Base-by-base conservation (phyloP, 2,888 invertebrate species). In the Cyclophora albipunctata region DNA sequence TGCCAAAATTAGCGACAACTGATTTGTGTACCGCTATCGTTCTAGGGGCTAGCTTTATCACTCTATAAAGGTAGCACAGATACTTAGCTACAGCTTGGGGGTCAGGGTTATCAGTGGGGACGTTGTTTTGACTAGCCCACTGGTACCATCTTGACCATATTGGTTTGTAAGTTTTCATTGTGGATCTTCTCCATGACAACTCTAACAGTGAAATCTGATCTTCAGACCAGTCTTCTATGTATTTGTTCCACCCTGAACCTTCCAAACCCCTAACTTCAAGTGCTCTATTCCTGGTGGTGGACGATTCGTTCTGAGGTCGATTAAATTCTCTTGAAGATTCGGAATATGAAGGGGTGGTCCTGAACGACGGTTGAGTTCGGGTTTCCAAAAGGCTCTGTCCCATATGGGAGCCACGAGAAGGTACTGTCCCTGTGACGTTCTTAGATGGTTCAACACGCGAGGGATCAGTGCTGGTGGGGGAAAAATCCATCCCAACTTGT, bases 1-100 rank as follows among this genome's bases (percentile, higher is more conserved):
- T 51, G 1, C 45, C 43, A 35, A 62, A 62, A 0, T 52, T 58
- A 2, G 45, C 5, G 0, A 58, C 45, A 0, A 52, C 55, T 0
- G 59, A 61, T 46, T 61, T 61, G 7, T 59, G 57, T 3, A 59
- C 45, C 3, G 34, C 6, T 33, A 62, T 57, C 0, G 62, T 62
- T 2, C 45, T 53, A 4, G 45, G 33, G 0, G 59, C 50, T 20
- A 58, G 44, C 34, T 59, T 58, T 2, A 4, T 33, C 0, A n/a
- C 43, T 3, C 4, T 46, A 44, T 47, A 34, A 1, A 62, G 56
- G 44, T 45, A 49, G n/a, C 45, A 41, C 20, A 20, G 2, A 20
- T 20, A 20, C 20, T 20, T 20, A 20, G 20, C 20, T 20, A 20
- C 2, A 62, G 20, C 20, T 20, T 20, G 20, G 20, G 20, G 20